Conservation (phyloP, 2,797 vertebrate genomes). For the Acestrorhynchus altus region DNA sequence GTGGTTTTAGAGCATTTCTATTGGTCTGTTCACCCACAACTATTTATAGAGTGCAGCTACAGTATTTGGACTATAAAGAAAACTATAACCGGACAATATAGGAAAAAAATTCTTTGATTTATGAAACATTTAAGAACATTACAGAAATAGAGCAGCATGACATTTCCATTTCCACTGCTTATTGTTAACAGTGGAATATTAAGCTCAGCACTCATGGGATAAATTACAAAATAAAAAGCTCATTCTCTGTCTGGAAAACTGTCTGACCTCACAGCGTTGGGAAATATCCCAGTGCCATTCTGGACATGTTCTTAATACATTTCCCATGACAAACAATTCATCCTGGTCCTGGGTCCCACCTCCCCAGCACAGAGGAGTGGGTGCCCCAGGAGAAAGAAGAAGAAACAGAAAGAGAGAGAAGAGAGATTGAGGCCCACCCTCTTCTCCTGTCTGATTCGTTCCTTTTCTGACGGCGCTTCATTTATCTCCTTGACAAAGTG, state of each 20-base stretch:
- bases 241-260: neutral
- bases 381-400: conserved; percentile 43
- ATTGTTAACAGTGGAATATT: neutral
- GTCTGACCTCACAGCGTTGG: neutral
- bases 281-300: conserved; percentile 20
- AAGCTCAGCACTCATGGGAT: neutral
- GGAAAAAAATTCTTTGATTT: too few relatives aligned
- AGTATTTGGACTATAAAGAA: too few relatives aligned
- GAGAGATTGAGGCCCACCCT: conserved; percentile 51
- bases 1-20: too few relatives aligned
- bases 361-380: conserved; percentile 36
- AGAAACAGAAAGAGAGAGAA: conserved; percentile 8
- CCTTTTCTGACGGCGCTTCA: conserved; percentile 68
- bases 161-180: neutral
- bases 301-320: conserved; percentile 21
- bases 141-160: neutral
- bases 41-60: too few relatives aligned
- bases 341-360: conserved; percentile 38
- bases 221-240: neutral
- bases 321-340: conserved; percentile 53
- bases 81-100: too few relatives aligned
- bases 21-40: too few relatives aligned
- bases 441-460: conserved; percentile 71
- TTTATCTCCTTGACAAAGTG: conserved; percentile 79
- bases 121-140: neutral